These are phyloP conservation scores for Mystacornis crossleyi DNA, from an alignment of 2,113 vertebrate genomes.

Conservation along the genomic window DNA sequence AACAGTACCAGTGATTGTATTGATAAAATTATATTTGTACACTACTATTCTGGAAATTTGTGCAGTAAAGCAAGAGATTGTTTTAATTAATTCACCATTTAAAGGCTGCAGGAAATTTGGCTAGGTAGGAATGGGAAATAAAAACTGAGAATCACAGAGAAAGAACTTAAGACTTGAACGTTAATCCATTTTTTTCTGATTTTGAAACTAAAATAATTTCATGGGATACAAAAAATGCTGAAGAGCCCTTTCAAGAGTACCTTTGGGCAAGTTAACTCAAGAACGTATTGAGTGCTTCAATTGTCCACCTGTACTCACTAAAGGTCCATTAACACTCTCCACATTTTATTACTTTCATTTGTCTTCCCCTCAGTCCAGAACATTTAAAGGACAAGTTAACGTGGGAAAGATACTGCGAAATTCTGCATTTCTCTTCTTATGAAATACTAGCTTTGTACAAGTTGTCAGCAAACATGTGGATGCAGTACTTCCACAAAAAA, in stretches of 20 bases:
- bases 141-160: not conserved
- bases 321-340: not conserved
- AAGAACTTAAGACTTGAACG: not conserved
- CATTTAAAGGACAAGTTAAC: not conserved
- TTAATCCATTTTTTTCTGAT: not conserved
- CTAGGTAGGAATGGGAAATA: not conserved
- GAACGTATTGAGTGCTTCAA: not conserved
- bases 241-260: not conserved
- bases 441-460: not conserved
- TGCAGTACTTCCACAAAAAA: not conserved
- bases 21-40: not conserved
- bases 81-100: not conserved
- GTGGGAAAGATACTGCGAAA: not conserved
- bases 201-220: not conserved
- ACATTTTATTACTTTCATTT: not conserved
- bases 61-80: not conserved
- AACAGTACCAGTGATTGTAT: not conserved
- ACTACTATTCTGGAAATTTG: not conserved
- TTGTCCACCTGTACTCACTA: not conserved
- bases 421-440: not conserved
- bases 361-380: not conserved
- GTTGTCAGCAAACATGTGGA: not conserved
- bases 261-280: not conserved
- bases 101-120: not conserved
- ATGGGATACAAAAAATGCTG: not conserved